A percentile compares a stretch with the other conserved stretches of the same genome.
Evolutionary conservation across 2,888 invertebrate species (phyloP).

Genomic region (Leuctra nigra): DNA sequence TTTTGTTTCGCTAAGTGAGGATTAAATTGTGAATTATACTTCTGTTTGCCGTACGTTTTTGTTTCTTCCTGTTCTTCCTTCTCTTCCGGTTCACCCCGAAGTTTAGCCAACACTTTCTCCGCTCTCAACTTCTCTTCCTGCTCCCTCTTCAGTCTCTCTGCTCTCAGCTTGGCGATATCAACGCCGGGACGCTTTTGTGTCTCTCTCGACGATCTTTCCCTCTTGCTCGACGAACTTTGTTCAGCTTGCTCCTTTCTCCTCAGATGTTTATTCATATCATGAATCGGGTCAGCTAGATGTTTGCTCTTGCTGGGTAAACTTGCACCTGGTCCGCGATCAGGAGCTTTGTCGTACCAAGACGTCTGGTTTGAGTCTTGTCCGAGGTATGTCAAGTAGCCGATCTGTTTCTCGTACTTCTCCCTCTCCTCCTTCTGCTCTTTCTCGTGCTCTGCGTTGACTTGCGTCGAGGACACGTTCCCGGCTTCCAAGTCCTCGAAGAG

Average conservation of each 20-base stretch:
- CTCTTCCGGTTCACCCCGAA: conserved; percentile 47
- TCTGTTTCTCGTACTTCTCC: conserved; percentile 96
- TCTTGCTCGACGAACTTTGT: conserved; percentile 33
- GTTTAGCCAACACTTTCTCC: conserved; percentile 61
- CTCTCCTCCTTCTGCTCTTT: conserved; percentile 83
- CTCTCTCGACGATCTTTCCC: conserved; percentile 26
- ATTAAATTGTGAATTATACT: conserved; percentile 96
- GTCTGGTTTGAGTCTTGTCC: conserved; percentile 89
- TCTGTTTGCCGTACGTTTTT: conserved; percentile 51
- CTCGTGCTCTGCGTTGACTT: conserved; percentile 80
- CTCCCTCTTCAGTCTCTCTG: conserved; percentile 75
- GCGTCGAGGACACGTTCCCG: conserved; percentile 53
- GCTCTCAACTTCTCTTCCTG: conserved; percentile 65
- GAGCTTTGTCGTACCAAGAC: conserved; percentile 81
- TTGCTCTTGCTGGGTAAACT: conserved; percentile 48
- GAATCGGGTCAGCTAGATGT: conserved; percentile 64
- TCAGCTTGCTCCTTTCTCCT: conserved; percentile 34
- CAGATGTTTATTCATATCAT: conserved; percentile 56
- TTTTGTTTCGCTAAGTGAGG: conserved; percentile 84
- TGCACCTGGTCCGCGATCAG: conserved; percentile 46
- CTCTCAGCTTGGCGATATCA: conserved; percentile 60
- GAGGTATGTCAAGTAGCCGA: conserved; percentile 91
- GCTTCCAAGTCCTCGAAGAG: conserved; percentile 82
- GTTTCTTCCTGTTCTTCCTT: conserved; percentile 34
- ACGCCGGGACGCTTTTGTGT: conserved; percentile 30